Percentiles rank a stretch among this genome's conserved stretches.
Evolutionary conservation across 1,140 invertebrate genomes (phyloP).

Genomic region (Camponotus pennsylvanicus): DNA sequence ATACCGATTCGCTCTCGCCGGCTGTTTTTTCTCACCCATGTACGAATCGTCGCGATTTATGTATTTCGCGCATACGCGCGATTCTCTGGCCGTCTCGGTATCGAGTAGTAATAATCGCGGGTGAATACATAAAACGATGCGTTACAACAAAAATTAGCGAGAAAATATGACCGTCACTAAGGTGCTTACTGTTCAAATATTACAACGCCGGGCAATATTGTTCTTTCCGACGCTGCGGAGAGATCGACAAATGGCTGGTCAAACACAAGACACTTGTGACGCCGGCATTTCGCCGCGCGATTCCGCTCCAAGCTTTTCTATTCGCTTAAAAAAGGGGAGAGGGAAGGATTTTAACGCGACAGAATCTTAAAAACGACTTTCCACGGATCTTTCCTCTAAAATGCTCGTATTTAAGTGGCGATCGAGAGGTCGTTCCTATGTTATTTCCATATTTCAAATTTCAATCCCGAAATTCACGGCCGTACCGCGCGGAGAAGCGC

Average conservation of each 20-base stretch:
- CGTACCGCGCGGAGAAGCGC: neutral
- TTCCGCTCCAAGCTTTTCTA: constrained; percentile 32
- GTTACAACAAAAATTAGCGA: constrained; percentile 40
- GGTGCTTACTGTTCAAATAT: constrained; percentile 48
- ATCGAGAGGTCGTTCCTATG: constrained; percentile 72
- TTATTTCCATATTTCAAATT: constrained; percentile 81
- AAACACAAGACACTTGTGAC: constrained; percentile 49
- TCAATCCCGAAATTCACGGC: constrained; percentile 78
- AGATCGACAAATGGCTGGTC: constrained; percentile 59
- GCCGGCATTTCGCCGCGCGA: constrained; percentile 5
- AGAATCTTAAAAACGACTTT: constrained; percentile 16
- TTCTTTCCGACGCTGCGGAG: constrained; percentile 37
- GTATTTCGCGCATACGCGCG: neutral
- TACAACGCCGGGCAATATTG: constrained; percentile 50
- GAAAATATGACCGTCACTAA: constrained; percentile 30
- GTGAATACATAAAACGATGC: neutral
- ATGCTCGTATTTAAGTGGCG: constrained; percentile 44
- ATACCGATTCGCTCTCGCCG: constrained; percentile 41
- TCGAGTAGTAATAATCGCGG: neutral
- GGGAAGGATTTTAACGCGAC: neutral
- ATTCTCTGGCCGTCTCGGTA: neutral
- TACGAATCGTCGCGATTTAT: constrained; percentile 24
- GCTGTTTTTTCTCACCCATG: constrained; percentile 25
- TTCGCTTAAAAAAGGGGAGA: neutral
- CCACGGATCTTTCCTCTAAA: constrained; percentile 8